Percentiles rank a stretch among this genome's conserved stretches.
These are phyloP conservation scores for Heliopora coerulea DNA, from an alignment of 92 coral and sea anemone genomes.

Conservation along the genomic window DNA sequence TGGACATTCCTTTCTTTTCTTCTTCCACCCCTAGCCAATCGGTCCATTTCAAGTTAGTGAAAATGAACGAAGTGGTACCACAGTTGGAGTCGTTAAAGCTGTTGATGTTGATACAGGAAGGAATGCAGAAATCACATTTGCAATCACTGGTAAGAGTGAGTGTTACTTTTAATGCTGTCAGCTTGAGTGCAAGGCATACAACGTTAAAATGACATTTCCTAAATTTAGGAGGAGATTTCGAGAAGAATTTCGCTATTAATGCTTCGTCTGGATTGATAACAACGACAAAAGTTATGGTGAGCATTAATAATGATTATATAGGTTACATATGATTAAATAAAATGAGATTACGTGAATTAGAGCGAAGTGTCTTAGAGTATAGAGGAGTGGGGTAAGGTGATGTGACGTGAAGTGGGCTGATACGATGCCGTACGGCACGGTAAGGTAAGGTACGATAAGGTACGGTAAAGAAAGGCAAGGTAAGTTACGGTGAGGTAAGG, in stretches of 20 bases:
- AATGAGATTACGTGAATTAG: no score
- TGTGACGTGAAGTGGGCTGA: no score
- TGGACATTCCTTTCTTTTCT: neutral
- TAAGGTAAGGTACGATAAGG: no score
- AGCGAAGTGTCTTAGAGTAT: no score
- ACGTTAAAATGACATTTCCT: neutral
- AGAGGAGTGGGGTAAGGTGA: no score
- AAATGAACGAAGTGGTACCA: slow-evolving; percentile 58
- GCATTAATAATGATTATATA: neutral
- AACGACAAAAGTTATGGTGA: slow-evolving; percentile 69
- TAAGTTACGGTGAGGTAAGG: no score
- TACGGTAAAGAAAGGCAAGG: no score
- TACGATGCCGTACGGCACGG: no score
- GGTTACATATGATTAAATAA: no score
- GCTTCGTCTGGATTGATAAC: slow-evolving; percentile 65
- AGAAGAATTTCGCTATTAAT: slow-evolving; percentile 48
- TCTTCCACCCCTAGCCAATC: slow-evolving; percentile 52
- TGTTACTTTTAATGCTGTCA: neutral
- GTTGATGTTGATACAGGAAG: slow-evolving; percentile 69
- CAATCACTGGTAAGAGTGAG: slow-evolving; percentile 63
- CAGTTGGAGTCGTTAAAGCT: slow-evolving; percentile 74
- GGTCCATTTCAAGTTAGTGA: slow-evolving; percentile 76
- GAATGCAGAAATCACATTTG: slow-evolving; percentile 70
- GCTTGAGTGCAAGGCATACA: neutral
- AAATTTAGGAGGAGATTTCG: slow-evolving; percentile 67